Evolutionary conservation across 2,888 invertebrate species (phyloP).

Genomic region (Lordiphosa andalusiaca): DNA sequence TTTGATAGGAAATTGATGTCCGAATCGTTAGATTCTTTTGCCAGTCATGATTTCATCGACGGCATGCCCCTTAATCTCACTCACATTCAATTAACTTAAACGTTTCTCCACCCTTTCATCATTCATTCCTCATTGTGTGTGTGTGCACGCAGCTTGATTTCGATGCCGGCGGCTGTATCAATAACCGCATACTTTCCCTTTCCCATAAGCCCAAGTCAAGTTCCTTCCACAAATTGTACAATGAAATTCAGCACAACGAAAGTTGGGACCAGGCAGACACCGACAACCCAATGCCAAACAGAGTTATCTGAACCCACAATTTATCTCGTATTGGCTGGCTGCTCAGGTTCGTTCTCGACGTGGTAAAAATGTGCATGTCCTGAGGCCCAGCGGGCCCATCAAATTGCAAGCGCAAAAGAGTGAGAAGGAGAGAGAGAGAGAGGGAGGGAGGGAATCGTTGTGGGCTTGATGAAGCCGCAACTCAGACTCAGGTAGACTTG

Average conservation of each 20-base stretch:
- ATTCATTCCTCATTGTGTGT: slow-evolving; percentile 59
- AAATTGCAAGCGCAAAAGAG: too few relatives aligned
- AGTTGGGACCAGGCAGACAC: slow-evolving; percentile 46
- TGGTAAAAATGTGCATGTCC: too few relatives aligned
- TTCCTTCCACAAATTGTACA: slow-evolving; percentile 46
- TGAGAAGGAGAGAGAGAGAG: too few relatives aligned
- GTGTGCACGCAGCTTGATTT: slow-evolving; percentile 17
- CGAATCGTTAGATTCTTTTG: neutral
- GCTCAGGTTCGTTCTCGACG: too few relatives aligned
- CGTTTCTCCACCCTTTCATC: slow-evolving; percentile 51
- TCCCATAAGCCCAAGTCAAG: slow-evolving; percentile 51
- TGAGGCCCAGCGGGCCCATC: too few relatives aligned
- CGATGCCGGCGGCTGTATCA: slow-evolving; percentile 36
- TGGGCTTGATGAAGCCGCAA: too few relatives aligned
- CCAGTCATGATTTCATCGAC: neutral
- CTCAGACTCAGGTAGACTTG: too few relatives aligned
- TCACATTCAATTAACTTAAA: slow-evolving; percentile 61
- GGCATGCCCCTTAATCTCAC: slow-evolving; percentile 29
- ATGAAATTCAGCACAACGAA: slow-evolving; percentile 73
- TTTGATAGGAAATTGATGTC: neutral
- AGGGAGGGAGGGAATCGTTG: too few relatives aligned
- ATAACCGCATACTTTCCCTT: slow-evolving; percentile 72
- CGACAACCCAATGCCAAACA: neutral
- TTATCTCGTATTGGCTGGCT: too few relatives aligned
- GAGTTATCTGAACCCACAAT: slow-evolving; percentile 1